A percentile compares a stretch with the other conserved stretches of the same genome.
These are phyloP conservation scores for Puntigrus tetrazona DNA, from an alignment of 2,113 vertebrate species.

Conservation along the genomic window DNA sequence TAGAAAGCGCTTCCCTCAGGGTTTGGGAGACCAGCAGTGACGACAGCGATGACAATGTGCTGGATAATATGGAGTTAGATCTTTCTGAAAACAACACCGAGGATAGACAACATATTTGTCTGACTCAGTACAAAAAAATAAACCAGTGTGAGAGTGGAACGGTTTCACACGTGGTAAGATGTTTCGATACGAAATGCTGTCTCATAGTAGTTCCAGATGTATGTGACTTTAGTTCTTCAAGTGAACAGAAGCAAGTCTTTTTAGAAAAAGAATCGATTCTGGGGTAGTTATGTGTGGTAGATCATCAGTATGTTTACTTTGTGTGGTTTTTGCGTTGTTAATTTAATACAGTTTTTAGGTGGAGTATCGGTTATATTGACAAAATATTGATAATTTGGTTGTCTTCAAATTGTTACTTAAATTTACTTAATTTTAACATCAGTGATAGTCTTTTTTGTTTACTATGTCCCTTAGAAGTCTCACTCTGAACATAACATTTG, in stretches of 20 bases:
- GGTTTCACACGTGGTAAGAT: slow-evolving; percentile 60
- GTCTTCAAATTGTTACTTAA: not conserved
- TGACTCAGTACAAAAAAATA: slow-evolving; percentile 58
- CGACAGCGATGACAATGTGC: not conserved
- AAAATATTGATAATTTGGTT: not conserved
- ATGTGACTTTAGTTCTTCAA: not conserved
- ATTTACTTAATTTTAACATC: not conserved
- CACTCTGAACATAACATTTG: not conserved
- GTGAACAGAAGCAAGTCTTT: not conserved
- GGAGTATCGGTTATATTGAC: not conserved
- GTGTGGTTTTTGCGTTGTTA: not conserved
- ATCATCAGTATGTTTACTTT: not conserved
- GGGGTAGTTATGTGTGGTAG: not conserved
- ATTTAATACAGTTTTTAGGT: not conserved
- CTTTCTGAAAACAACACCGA: slow-evolving; percentile 14
- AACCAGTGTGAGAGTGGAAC: slow-evolving; percentile 53
- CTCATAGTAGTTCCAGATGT: not conserved
- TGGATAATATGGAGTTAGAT: not conserved
- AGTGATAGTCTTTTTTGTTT: not conserved
- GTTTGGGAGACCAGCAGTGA: slow-evolving; percentile 50
- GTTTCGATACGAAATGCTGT: not conserved
- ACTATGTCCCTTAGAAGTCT: not conserved
- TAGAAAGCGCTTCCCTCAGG: not conserved
- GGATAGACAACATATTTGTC: slow-evolving; percentile 65
- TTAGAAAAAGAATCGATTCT: not conserved